These are phyloP conservation scores for Nibea coibor DNA, from an alignment of 2,113 vertebrate species.

Conservation along the genomic window DNA sequence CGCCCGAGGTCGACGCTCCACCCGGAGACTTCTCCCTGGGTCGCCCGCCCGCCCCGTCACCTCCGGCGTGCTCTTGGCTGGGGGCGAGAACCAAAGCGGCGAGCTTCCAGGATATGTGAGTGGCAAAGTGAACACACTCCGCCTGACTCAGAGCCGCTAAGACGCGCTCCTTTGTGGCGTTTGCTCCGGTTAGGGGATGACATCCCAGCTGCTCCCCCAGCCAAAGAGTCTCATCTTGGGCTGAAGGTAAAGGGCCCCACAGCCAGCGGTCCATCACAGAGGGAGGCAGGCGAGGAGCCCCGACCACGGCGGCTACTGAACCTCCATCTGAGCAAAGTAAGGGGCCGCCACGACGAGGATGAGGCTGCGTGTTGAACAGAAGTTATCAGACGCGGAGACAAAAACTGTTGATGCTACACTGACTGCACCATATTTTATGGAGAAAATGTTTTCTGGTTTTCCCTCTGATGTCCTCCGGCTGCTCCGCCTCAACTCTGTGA, in stretches of 20 bases:
- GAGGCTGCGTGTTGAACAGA: conserved; percentile 77
- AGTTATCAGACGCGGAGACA: background rate
- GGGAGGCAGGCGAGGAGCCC: conserved; percentile 90
- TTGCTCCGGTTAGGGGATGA: conserved; percentile 88
- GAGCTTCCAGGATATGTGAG: conserved; percentile 96
- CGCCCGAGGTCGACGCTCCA: background rate
- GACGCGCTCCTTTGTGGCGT: conserved; percentile 92
- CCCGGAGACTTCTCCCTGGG: conserved; percentile 32
- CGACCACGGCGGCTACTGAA: conserved; percentile 91
- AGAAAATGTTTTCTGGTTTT: too few relatives aligned
- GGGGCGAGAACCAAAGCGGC: conserved; percentile 92
- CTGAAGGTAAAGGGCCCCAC: conserved; percentile 95
- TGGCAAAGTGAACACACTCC: conserved; percentile 96
- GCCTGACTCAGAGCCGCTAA: conserved; percentile 90
- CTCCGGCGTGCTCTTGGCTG: conserved; percentile 73
- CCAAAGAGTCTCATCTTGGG: conserved; percentile 92
- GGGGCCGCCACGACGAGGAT: conserved; percentile 82
- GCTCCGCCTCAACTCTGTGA: too few relatives aligned
- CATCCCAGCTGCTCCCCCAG: conserved; percentile 93
- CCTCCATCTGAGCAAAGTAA: conserved; percentile 84
- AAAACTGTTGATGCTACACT: too few relatives aligned
- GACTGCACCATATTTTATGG: too few relatives aligned
- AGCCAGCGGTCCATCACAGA: conserved; percentile 95
- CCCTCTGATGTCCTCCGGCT: too few relatives aligned
- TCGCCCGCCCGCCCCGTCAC: background rate